These are phyloP conservation scores for Cephus runcator DNA, from an alignment of 2,888 invertebrate species.

Conservation along the genomic window DNA sequence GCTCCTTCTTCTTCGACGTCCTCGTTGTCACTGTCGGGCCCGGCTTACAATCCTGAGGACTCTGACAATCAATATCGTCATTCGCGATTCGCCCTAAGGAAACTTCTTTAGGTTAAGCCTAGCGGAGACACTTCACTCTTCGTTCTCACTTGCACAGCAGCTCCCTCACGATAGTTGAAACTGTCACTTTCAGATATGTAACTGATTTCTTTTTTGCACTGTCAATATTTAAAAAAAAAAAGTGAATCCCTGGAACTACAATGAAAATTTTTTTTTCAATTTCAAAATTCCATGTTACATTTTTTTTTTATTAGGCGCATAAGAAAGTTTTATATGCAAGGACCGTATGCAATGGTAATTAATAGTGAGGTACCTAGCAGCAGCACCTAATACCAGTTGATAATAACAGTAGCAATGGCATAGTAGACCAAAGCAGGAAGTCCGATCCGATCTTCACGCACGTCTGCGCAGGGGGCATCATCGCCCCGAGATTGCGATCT, in stretches of 20 bases:
- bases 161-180: background rate
- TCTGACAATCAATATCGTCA: constrained; percentile 39
- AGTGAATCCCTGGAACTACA: background rate
- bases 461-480: constrained; percentile 21
- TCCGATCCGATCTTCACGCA: constrained; percentile 17
- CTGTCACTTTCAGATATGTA: background rate
- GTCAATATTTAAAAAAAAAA: background rate
- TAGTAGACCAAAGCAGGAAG: constrained; percentile 3
- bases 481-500: constrained; percentile 56
- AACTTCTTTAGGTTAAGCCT: background rate
- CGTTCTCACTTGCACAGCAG: background rate
- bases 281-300: background rate
- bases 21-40: background rate
- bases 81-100: constrained; percentile 5
- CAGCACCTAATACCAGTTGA: background rate
- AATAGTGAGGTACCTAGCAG: background rate
- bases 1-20: background rate
- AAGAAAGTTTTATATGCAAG: background rate
- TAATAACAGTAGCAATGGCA: background rate
- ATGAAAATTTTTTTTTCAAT: background rate
- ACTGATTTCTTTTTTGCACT: background rate
- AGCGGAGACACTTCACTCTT: background rate
- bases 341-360: background rate
- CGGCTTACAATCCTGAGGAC: background rate
- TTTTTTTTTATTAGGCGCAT: background rate